phyloP scores from a whole-genome alignment of 2,888 invertebrate species.

The Stenodema calcarata region DNA sequence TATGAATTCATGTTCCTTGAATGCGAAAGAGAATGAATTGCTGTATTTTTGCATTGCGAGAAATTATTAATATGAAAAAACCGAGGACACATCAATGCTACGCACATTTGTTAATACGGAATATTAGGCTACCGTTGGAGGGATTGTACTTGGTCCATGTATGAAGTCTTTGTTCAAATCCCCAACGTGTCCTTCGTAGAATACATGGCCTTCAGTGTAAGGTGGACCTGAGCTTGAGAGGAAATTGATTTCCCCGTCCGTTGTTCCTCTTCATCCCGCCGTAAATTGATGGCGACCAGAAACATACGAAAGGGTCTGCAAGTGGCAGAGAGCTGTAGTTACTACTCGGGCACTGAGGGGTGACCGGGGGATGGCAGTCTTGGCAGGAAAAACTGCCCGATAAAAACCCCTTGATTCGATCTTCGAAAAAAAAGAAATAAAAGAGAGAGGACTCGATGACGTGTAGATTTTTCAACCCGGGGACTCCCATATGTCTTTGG shows the following conservation, averaged over 20 bases:
- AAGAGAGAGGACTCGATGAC: slow-evolving; percentile 23
- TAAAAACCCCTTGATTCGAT: slow-evolving; percentile 36
- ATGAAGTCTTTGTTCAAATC: no score
- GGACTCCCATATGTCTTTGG: slow-evolving; percentile 32
- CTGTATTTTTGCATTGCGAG: no score
- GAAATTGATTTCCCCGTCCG: neutral
- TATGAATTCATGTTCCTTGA: no score
- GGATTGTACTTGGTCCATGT: no score
- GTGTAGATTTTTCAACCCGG: slow-evolving; percentile 39
- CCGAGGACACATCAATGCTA: no score
- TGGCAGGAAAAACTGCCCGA: slow-evolving; percentile 21
- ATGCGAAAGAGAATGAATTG: no score
- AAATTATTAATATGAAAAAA: no score
- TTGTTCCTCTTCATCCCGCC: slow-evolving; percentile 14
- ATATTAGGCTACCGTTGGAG: no score
- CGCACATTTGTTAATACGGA: no score
- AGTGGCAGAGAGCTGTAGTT: neutral
- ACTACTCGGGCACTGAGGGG: neutral
- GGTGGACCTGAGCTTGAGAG: neutral
- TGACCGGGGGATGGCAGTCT: neutral
- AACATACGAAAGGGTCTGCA: neutral
- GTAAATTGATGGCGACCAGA: slow-evolving; percentile 8
- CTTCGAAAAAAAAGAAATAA: neutral
- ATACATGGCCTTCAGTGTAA: neutral
- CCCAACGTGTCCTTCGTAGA: neutral